Evolutionary conservation across 2,888 invertebrate genomes (phyloP).

Genomic region (Neoascia interrupta): DNA sequence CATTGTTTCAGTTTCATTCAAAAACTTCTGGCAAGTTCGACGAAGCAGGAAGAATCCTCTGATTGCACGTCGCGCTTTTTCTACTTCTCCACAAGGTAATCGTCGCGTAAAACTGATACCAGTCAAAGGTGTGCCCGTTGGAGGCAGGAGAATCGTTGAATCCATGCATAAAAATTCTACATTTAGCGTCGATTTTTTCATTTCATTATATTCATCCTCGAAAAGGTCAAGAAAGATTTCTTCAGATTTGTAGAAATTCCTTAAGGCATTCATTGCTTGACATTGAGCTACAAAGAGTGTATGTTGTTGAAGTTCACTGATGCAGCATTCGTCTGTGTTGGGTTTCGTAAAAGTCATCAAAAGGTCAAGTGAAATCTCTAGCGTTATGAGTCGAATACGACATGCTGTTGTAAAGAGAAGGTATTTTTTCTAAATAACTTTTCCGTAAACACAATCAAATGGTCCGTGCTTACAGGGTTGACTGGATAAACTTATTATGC

Average conservation of each 20-base stretch:
- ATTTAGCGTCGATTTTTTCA: conserved; percentile 91
- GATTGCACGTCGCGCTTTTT: conserved; percentile 92
- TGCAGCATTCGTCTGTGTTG: conserved; percentile 73
- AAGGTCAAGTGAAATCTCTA: conserved; percentile 92
- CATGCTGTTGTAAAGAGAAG: conserved; percentile 82
- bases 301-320: conserved; percentile 80
- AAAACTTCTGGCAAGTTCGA: conserved; percentile 88
- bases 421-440: too few relatives aligned
- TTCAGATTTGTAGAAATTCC: conserved; percentile 97
- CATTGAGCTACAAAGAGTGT: conserved; percentile 86
- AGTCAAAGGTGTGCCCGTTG: conserved; percentile 96
- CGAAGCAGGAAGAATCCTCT: conserved; percentile 94
- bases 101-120: conserved; percentile 96
- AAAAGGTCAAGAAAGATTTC: conserved; percentile 99
- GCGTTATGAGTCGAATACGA: conserved; percentile 93
- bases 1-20: conserved; percentile 90
- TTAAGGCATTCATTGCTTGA: conserved; percentile 90
- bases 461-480: conserved; percentile 87
- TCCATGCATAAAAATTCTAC: conserved; percentile 99
- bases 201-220: conserved; percentile 97
- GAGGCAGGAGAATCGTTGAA: conserved; percentile 95
- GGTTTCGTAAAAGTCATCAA: conserved; percentile 84
- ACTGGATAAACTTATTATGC: conserved; percentile 90
- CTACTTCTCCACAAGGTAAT: conserved; percentile 97
- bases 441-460: neutral